Percentiles rank a stretch among this genome's conserved stretches.
Conservation (phyloP, 1,140 invertebrate genomes). For the Sminthurinus signatus region DNA sequence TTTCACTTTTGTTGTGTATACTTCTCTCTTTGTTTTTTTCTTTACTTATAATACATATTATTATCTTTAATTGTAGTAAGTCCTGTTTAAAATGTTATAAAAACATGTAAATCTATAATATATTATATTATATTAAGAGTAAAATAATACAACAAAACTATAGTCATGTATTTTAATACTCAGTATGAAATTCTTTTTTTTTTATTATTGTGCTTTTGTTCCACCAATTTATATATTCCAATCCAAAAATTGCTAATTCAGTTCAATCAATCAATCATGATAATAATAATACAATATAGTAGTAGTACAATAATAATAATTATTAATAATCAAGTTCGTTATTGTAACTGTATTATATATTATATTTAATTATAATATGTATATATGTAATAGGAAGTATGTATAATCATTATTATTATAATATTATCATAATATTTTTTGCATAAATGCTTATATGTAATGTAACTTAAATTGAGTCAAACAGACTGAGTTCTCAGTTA, state of each 20-base stretch:
- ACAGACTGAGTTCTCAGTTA: constrained; percentile 56
- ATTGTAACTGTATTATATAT: background rate
- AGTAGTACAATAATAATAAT: constrained; percentile 5
- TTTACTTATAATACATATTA: no score
- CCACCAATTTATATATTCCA: constrained; percentile 14
- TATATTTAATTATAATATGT: no score
- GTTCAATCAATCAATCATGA: constrained; percentile 15
- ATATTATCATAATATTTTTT: background rate
- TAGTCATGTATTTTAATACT: background rate
- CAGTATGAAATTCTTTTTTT: constrained; percentile 22
- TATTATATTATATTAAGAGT: no score
- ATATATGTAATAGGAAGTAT: constrained; percentile 15
- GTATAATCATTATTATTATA: constrained; percentile 1
- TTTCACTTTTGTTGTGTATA: no score
- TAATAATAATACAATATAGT: constrained; percentile 15
- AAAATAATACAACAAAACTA: no score
- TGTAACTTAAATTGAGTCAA: constrained; percentile 12
- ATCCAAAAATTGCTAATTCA: constrained; percentile 13
- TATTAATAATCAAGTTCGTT: constrained; percentile 9
- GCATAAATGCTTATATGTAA: constrained; percentile 11
- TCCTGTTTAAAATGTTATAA: no score
- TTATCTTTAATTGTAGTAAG: no score
- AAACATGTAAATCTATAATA: no score
- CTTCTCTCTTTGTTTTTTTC: no score
- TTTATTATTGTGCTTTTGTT: constrained; percentile 12